Evolutionary conservation across 2,113 vertebrate species (phyloP), one percentile per base, ranked within the genome.

Genomic region (Nycticryphes semicollaris): DNA sequence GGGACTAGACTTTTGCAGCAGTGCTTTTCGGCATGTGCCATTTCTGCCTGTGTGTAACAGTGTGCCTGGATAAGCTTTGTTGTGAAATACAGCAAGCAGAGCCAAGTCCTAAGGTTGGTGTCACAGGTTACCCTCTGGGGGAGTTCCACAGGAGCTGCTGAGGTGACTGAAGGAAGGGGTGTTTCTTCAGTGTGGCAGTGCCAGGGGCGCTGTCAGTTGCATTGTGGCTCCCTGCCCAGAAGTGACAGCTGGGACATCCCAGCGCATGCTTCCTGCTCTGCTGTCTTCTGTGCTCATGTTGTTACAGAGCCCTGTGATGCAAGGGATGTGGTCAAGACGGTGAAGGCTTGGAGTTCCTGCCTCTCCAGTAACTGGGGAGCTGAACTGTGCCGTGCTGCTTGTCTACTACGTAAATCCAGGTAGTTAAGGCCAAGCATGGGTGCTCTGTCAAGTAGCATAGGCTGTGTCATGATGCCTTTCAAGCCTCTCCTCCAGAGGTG

Each of bases 401-500:
- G 39, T 39, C 12, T 63, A 9, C 17, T 9, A 2, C 6, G 8
- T 20, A 48, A 86, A 24, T 22, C 20, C 25, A 47, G 48, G 43
- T 13, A 24, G 35, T 7, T 24, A n/a, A 72, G 45, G 33, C 45
- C 21, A 41, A 53, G 51, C 20, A 6, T 2, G 8, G 3, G 16
- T 63, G 6, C 21, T 24, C 33, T 60, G 41, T 25, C 87, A 50
- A 6, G 0, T 53, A 17, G 22, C 10, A 2, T 0, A 8, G 74
- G 51, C 17, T 0, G 0, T 3, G 5, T 5, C 27, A 5, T 0
- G 2, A 3, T 14, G 35, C 30, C 33, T 9, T 13, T 12, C 24
- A 18, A 5, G 24, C 8, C 35, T 13, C 14, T 10, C 24, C 56
- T 45, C 12, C 5, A 1, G 10, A 50, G 47, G 37, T 10, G 43